These are phyloP conservation scores for Amblyornis subalaris DNA, from an alignment of 2,113 vertebrate species.

Conservation along the genomic window DNA sequence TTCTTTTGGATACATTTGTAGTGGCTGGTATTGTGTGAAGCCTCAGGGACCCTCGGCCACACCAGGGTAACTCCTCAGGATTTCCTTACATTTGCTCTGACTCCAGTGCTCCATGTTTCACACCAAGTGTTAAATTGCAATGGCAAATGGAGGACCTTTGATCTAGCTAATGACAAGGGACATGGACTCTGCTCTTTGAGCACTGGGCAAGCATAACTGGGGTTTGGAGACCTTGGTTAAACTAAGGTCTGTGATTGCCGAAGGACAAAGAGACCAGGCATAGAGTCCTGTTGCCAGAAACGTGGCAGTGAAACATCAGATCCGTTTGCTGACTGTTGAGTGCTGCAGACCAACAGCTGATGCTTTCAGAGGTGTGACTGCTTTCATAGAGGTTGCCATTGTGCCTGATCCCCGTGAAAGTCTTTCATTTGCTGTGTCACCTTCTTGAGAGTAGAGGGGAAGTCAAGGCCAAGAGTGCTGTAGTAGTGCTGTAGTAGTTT, in stretches of 20 bases:
- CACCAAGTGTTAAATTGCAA: neutral
- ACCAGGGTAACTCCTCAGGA: neutral
- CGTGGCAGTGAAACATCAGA: accelerated
- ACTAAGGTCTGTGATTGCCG: neutral
- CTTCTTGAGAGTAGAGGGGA: neutral
- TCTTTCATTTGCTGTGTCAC: neutral
- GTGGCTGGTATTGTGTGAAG: neutral
- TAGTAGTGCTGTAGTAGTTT: neutral
- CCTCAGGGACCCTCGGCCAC: neutral
- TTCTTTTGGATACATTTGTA: neutral
- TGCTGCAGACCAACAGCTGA: neutral
- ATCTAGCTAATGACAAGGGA: neutral
- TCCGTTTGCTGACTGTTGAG: accelerated
- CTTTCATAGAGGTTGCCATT: neutral
- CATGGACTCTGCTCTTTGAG: neutral
- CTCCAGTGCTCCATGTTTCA: neutral
- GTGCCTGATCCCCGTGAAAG: neutral
- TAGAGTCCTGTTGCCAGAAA: neutral
- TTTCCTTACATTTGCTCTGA: neutral
- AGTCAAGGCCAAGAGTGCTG: neutral
- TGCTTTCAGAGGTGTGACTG: neutral
- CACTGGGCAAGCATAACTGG: neutral
- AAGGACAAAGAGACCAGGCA: neutral
- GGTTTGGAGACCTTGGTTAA: neutral
- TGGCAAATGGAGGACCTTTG: neutral